Base-by-base conservation (phyloP, 2,113 vertebrate species). In the Bungarus multicinctus region DNA sequence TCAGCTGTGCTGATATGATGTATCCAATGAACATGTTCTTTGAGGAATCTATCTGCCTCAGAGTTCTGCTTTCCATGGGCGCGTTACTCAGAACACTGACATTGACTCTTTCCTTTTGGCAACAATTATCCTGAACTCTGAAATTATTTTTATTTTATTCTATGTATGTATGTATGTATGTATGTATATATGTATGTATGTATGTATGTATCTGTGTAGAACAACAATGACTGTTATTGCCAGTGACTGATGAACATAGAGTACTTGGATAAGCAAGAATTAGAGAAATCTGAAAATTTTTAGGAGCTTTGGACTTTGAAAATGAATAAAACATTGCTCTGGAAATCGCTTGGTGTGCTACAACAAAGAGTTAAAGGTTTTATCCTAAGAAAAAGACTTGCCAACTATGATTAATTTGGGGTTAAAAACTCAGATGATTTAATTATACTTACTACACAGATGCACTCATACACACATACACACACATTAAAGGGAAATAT, bases 251-350 rank as follows among this genome's bases (percentile, higher is more conserved):
- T 94, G 94, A 53, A 47, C 64, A 89, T 81, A 81, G 23, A 47
- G n/a, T 47, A 55, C 52, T 47, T 43, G 57, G 20, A 16, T 22
- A n/a, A 23, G 86, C 16, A 53, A 0, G 27, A 22, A 10, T 50
- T 53, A 4, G 14, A 87, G 89, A 94, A 93, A 57, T 0, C 74
- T 93, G 85, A 90, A 94, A 93, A 57, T 0, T 93, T 94, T 96
- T 95, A 95, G 89, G 87, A 95, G 91, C 30, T 94, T 95, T 95
- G 93, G 94, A 94, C 93, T 97, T 96, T 96, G 95, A 96, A 97
- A 97, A 96, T 95, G 95, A 97, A 97, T 96, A 97, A 97, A 97
- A 96, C 94, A 92, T 96, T 93, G 30, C 30, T 93, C 96, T 97
- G 95, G 93, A 96, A 98, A 97, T 95, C 87, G 90, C 92, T 96